Percentiles rank a stretch among this genome's conserved stretches.
These are phyloP conservation scores for Disparrhopalites patrizii DNA, from an alignment of 2,888 invertebrate species.

Conservation along the genomic window DNA sequence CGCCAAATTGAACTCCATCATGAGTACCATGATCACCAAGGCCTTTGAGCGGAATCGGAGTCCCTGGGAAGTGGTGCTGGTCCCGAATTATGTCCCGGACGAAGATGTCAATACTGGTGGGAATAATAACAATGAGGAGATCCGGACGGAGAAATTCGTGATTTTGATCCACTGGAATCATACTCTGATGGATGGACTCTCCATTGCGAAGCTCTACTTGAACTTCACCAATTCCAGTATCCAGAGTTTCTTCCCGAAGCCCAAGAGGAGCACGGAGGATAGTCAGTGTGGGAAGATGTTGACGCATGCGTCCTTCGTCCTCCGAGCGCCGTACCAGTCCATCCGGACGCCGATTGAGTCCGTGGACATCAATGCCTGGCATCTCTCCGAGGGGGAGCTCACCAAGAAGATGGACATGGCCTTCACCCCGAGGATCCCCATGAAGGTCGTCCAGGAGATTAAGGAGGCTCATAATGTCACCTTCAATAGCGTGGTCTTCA, in stretches of 20 bases:
- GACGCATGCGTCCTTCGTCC: slow-evolving; percentile 7
- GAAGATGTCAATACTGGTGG: not conserved
- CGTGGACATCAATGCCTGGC: slow-evolving; percentile 26
- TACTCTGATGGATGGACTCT: slow-evolving; percentile 22
- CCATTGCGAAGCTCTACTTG: slow-evolving; percentile 24
- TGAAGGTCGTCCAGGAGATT: slow-evolving; percentile 16
- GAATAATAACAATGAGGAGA: slow-evolving; percentile 1
- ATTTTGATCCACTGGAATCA: slow-evolving; percentile 28
- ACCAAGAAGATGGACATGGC: slow-evolving; percentile 26
- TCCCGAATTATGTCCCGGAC: slow-evolving; percentile 20
- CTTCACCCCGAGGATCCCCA: slow-evolving; percentile 21
- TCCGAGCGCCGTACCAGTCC: slow-evolving; percentile 24
- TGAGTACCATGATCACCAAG: slow-evolving; percentile 13
- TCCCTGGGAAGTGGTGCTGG: slow-evolving; percentile 20
- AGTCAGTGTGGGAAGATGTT: slow-evolving; percentile 13
- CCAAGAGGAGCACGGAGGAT: not conserved
- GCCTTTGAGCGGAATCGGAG: slow-evolving; percentile 9
- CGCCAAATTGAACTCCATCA: slow-evolving; percentile 16
- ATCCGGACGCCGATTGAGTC: slow-evolving; percentile 22
- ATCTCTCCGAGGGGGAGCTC: slow-evolving; percentile 14
- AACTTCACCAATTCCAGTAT: slow-evolving; percentile 22
- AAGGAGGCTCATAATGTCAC: slow-evolving; percentile 14
- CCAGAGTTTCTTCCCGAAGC: slow-evolving; percentile 18
- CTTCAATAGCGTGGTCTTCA: slow-evolving; percentile 27
- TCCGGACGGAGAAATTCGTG: not conserved